Evolutionary conservation across 2,888 invertebrate species (phyloP), one percentile per base, ranked within the genome.

Genomic region (Pycnomerus fuliginosus): DNA sequence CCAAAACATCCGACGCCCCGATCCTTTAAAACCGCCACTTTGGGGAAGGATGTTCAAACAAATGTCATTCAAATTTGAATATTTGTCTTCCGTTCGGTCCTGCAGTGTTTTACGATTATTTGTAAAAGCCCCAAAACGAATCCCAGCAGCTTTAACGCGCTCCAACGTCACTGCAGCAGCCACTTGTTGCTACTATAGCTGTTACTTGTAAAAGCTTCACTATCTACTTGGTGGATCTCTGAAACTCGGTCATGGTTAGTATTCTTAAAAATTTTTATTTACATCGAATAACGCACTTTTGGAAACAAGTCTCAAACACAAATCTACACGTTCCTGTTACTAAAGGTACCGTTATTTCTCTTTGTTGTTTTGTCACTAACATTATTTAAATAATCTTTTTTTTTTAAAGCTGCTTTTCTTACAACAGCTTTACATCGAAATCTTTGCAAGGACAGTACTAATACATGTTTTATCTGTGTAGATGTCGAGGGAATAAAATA

Each of bases 401-500:
- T n/a, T n/a, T n/a, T n/a, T n/a, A n/a, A n/a, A n/a, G n/a, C n/a
- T n/a, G n/a, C n/a, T n/a, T n/a, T n/a, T n/a, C n/a, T n/a, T n/a
- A n/a, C n/a, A n/a, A n/a, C n/a, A n/a, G n/a, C n/a, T n/a, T n/a
- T n/a, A n/a, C n/a, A n/a, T n/a, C n/a, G n/a, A n/a, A n/a, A n/a
- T n/a, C n/a, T n/a, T n/a, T n/a, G n/a, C n/a, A n/a, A n/a, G n/a
- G n/a, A n/a, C n/a, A n/a, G n/a, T n/a, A n/a, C n/a, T n/a, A n/a
- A n/a, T n/a, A n/a, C n/a, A n/a, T n/a, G n/a, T n/a, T n/a, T 16
- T 25, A 16, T 41, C 46, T 42, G 32, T 75, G 66, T 80, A 95
- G 95, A 95, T 84, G 94, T 96, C 70, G 92, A 93, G 72, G 94
- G 94, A 71, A 93, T 96, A 65, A 93, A 92, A 76, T 93, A 87